Evolutionary conservation across 2,888 invertebrate genomes (phyloP).

Genomic region (Perithous albicinctus): DNA sequence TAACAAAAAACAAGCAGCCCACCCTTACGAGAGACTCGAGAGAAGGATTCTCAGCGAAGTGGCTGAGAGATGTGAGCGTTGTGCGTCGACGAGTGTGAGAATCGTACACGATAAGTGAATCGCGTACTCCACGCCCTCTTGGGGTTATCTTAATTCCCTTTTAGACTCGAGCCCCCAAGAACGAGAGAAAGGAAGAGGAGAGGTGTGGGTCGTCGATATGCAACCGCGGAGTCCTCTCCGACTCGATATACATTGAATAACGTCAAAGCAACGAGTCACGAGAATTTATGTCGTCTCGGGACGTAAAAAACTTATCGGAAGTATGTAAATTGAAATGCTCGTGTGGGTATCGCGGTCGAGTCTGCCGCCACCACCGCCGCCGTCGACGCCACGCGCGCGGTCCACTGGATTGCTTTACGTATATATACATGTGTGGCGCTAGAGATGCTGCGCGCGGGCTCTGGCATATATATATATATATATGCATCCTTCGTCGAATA

Average conservation of each 20-base stretch:
- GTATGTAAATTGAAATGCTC: conserved; percentile 70
- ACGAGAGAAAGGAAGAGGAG: background rate
- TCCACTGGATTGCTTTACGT: too few relatives aligned
- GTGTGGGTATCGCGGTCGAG: conserved; percentile 59
- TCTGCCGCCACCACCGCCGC: conserved; percentile 2
- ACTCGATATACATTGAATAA: conserved; percentile 47
- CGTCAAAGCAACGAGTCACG: conserved; percentile 50
- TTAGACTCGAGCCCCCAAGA: background rate
- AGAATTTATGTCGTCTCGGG: conserved; percentile 51
- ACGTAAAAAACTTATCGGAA: conserved; percentile 64
- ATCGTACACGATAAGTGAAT: conserved; percentile 30
- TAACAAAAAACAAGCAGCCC: too few relatives aligned
- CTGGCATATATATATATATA: conserved; percentile 22
- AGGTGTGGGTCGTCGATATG: conserved; percentile 11
- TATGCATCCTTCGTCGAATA: conserved; percentile 56
- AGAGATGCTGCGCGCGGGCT: conserved; percentile 24
- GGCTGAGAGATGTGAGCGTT: background rate
- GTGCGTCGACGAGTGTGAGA: conserved; percentile 20
- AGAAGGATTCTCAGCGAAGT: background rate
- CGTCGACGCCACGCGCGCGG: conserved; percentile 28
- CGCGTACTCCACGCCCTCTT: conserved; percentile 3
- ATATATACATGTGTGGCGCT: conserved; percentile 15
- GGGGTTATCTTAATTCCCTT: conserved; percentile 41
- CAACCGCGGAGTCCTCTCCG: conserved; percentile 16
- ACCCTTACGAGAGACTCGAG: background rate